Base-by-base conservation (phyloP, 53 echinoderm and acorn worm genomes). In the Echinarachnius parma region DNA sequence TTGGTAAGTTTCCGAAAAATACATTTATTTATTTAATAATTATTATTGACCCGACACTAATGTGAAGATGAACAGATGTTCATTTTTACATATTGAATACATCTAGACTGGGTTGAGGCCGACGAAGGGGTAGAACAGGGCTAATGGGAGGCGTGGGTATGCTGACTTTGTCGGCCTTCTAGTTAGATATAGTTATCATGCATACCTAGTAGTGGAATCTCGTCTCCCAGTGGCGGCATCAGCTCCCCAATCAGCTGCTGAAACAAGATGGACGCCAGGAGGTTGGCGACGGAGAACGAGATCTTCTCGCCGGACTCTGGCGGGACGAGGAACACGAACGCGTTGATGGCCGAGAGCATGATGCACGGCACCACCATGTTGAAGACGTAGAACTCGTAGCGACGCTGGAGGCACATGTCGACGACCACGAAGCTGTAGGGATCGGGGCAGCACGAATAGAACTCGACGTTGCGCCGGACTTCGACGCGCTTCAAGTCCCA, bases 281-380 rank as follows among this genome's bases (percentile, higher is more conserved):
- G 79, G 36, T 87, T 92, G 21, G 92, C 61, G 23, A 87, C 82
- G 19, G 79, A 84, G 36, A 92, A 81, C 2, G 92, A 81, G 22
- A 92, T 87, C 78, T 87, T 92, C 61, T 92, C 92, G 23, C 92
- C 92, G 16, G 92, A 87, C 61, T 87, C 84, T 1, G 77, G 77
- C 5, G 92, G 92, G 28, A 92, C 71, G 23, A 84, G 71, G 74
- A 88, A 88, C 34, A 92, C 87, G 53, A 80, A 34, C 28, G 81
- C 53, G 34, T 86, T 87, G 22, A 87, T 68, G 45, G 84, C 60
- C 9, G 76, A 77, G 2, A 92, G 61, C 56, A 92, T 54, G 44
- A 81, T 36, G 30, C 87, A 87, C 1, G 92, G 92, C 18, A 84
- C 52, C 10, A 92, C 47, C 26, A 92, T 76, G 58, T 81, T 92